A percentile compares a stretch with the other conserved stretches of the same genome.
Conservation (phyloP, 23 tunicate genomes). For the Corella eumyota region DNA sequence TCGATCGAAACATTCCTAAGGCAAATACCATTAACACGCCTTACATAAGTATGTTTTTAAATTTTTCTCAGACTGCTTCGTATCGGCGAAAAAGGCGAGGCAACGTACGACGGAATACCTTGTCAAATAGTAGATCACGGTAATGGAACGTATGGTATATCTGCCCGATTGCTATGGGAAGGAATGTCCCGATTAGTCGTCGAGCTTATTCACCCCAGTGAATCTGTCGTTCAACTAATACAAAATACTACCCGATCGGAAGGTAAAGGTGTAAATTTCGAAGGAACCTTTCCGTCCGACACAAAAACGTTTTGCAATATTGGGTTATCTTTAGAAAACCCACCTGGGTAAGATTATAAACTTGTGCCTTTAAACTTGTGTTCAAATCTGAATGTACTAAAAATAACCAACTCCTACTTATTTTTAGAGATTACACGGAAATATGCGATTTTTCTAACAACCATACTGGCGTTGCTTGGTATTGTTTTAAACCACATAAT, state of each 20-base stretch:
- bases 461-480: background rate
- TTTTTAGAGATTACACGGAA: background rate
- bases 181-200: background rate
- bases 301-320: background rate
- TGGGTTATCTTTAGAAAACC: no score
- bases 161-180: conserved; percentile 6
- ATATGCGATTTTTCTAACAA: conserved; percentile 4
- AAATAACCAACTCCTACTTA: no score
- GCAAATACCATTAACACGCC: no score
- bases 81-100: background rate
- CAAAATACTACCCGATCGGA: background rate
- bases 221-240: background rate
- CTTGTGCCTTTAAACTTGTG: no score
- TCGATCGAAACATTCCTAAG: no score
- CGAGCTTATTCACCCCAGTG: conserved; percentile 6
- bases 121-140: background rate
- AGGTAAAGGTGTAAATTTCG: background rate
- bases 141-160: background rate
- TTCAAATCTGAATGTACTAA: no score
- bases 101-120: background rate
- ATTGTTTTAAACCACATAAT: background rate
- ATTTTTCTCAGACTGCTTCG: no score
- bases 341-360: no score
- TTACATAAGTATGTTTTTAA: no score
- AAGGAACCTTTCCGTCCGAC: background rate